phyloP scores from a whole-genome alignment of 2,888 invertebrate species.

The Dioctria rufipes region DNA sequence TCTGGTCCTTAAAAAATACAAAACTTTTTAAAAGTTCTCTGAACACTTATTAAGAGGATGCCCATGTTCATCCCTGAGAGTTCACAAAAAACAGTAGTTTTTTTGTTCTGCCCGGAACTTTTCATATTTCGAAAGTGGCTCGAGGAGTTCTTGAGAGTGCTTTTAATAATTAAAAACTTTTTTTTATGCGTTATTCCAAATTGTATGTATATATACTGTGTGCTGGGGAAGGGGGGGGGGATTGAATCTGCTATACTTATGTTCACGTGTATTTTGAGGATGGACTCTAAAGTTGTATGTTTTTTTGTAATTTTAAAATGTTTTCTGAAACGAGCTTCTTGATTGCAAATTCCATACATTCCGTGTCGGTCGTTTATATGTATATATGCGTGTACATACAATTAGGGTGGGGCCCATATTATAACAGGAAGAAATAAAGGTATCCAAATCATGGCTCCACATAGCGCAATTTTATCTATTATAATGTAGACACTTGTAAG shows the following conservation, averaged over 20 bases:
- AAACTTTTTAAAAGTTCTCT: slow-evolving; percentile 40
- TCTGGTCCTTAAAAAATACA: slow-evolving; percentile 25
- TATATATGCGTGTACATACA: too few relatives aligned
- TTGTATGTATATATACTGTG: not conserved
- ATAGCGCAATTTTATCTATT: too few relatives aligned
- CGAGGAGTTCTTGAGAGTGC: slow-evolving; percentile 15
- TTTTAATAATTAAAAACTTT: slow-evolving; percentile 43
- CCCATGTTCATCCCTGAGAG: slow-evolving; percentile 17
- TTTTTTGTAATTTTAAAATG: not conserved
- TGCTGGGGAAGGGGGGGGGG: not conserved
- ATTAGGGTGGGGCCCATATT: too few relatives aligned
- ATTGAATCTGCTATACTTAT: slow-evolving; percentile 28
- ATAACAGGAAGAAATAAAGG: too few relatives aligned
- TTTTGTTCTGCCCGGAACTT: slow-evolving; percentile 2
- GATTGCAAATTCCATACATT: not conserved
- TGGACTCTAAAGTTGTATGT: not conserved
- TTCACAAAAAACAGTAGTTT: slow-evolving; percentile 13
- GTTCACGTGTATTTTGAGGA: slow-evolving; percentile 7
- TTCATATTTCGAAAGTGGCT: slow-evolving; percentile 29
- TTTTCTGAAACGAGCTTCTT: not conserved
- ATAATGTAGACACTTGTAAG: too few relatives aligned
- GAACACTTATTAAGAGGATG: slow-evolving; percentile 36
- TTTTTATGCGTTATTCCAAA: slow-evolving; percentile 19
- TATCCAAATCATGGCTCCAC: too few relatives aligned
- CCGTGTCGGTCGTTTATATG: not conserved